phyloP scores from a whole-genome alignment of 2,113 vertebrate species.

The Heloderma charlesbogerti region DNA sequence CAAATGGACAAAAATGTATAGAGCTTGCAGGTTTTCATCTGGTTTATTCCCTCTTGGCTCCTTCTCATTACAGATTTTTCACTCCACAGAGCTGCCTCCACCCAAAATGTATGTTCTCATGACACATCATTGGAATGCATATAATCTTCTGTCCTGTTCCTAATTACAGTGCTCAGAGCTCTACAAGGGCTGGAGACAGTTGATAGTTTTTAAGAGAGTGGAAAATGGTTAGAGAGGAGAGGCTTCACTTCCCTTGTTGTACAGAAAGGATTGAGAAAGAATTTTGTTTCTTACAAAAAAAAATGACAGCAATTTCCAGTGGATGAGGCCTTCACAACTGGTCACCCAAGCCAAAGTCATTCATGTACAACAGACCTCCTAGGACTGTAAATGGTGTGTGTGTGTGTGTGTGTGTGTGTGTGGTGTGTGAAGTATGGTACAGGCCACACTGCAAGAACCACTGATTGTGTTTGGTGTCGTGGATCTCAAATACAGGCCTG shows the following conservation, averaged over 20 bases:
- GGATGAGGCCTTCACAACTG: background rate
- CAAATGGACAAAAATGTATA: conserved; percentile 19
- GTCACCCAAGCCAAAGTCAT: background rate
- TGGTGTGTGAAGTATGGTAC: background rate
- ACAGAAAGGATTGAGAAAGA: background rate
- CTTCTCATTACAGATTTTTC: conserved; percentile 25
- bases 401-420: background rate
- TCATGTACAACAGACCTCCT: background rate
- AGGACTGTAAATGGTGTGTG: background rate
- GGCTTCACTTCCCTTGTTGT: background rate
- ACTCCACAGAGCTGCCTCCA: conserved; percentile 37
- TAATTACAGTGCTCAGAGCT: conserved; percentile 23
- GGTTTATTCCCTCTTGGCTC: conserved; percentile 1
- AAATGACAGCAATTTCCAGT: background rate
- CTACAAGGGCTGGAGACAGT: conserved; percentile 3
- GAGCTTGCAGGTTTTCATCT: conserved; percentile 13
- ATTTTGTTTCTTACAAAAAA: background rate
- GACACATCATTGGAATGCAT: conserved; percentile 34
- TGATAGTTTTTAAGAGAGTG: background rate
- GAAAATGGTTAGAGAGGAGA: conserved; percentile 16
- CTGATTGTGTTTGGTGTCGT: background rate
- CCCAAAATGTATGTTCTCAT: conserved; percentile 48
- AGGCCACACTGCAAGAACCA: background rate
- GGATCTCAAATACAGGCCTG: background rate
- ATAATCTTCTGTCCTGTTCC: conserved; percentile 31